These are phyloP conservation scores for Cariama cristata DNA, from an alignment of 2,113 vertebrate genomes.

Conservation along the genomic window DNA sequence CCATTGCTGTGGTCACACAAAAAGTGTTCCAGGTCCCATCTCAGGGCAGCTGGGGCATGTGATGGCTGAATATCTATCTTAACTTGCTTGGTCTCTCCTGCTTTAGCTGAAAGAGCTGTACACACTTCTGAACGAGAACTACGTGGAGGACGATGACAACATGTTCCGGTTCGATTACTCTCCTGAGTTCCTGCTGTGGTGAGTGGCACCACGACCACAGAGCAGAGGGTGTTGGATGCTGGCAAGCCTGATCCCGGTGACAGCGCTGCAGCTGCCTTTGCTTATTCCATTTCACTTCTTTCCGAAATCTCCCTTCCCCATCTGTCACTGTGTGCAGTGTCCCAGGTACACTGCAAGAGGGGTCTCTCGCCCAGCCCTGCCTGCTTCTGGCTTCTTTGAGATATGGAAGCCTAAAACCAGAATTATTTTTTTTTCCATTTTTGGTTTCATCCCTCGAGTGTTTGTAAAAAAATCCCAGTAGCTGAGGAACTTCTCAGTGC, in stretches of 20 bases:
- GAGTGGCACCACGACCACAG: conserved; percentile 25
- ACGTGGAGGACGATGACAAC: conserved; percentile 98
- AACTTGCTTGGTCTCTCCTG: background rate
- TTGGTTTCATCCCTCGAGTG: background rate
- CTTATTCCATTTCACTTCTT: background rate
- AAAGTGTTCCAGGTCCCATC: background rate
- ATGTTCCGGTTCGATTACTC: conserved; percentile 99
- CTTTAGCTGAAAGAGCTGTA: conserved; percentile 95
- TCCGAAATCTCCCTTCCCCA: background rate
- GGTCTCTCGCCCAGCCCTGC: background rate
- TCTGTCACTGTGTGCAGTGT: background rate
- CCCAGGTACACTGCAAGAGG: background rate
- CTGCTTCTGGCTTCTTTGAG: background rate
- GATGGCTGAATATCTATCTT: background rate
- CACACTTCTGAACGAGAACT: conserved; percentile 97
- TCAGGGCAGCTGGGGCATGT: background rate
- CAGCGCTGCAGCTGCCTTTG: background rate
- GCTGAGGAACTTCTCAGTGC: background rate
- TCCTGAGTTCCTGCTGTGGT: conserved; percentile 97
- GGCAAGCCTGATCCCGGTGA: background rate
- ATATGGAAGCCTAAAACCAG: background rate
- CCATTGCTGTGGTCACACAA: background rate
- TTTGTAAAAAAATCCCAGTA: background rate
- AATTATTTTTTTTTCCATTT: background rate
- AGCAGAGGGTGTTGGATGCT: background rate